phyloP scores from a whole-genome alignment of 2,797 vertebrate species.

The Rachycentron canadum region DNA sequence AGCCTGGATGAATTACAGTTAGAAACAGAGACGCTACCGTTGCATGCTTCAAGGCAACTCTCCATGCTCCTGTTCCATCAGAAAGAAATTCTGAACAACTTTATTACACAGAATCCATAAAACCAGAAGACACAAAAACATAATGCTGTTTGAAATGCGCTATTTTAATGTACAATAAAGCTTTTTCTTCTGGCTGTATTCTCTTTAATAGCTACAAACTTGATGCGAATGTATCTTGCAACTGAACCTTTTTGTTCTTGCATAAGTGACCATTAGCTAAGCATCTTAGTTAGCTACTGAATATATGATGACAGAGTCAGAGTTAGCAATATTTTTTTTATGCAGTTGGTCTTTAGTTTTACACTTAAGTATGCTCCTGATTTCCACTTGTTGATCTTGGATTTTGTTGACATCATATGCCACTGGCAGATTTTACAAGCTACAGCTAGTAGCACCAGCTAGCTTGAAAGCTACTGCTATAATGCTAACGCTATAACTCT shows the following conservation, averaged over 20 bases:
- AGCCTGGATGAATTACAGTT: slow-evolving; percentile 29
- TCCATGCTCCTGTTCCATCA: slow-evolving; percentile 9
- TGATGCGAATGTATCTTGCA: slow-evolving; percentile 11
- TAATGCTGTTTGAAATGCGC: slow-evolving; percentile 2
- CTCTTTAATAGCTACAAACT: neutral
- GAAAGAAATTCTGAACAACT: slow-evolving; percentile 25
- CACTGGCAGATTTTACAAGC: neutral
- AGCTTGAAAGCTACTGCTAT: neutral
- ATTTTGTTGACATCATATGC: neutral
- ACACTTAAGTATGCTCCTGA: neutral
- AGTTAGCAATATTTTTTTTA: neutral
- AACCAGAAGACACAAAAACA: neutral
- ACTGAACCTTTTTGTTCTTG: slow-evolving; percentile 4
- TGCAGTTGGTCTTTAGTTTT: neutral
- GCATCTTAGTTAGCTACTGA: neutral
- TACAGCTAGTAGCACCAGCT: no score
- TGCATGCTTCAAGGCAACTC: slow-evolving; percentile 17
- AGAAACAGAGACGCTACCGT: slow-evolving; percentile 8
- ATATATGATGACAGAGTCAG: neutral
- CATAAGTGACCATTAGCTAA: neutral
- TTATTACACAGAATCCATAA: slow-evolving; percentile 15
- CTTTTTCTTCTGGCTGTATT: slow-evolving; percentile 19
- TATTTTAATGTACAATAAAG: slow-evolving; percentile 2
- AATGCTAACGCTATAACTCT: neutral
- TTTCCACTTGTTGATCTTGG: neutral